A percentile compares a stretch with the other conserved stretches of the same genome.
phyloP scores from a whole-genome alignment of 2,797 vertebrate genomes.

The Nasua narica region DNA sequence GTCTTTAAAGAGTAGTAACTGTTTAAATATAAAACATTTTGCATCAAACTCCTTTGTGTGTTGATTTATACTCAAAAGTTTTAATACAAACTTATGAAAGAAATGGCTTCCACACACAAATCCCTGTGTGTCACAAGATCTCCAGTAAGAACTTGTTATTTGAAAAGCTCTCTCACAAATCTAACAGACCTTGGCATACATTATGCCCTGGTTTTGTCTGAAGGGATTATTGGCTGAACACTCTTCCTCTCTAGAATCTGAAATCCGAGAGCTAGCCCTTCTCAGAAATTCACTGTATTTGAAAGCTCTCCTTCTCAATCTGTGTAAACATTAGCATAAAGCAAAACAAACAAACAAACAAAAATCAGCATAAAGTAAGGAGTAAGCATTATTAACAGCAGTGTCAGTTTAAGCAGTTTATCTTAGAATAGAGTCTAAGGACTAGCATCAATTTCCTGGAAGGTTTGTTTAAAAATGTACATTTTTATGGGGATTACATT shows the following conservation, averaged over 20 bases:
- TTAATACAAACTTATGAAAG: not conserved
- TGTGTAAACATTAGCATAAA: too few species aligned
- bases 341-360: too few species aligned
- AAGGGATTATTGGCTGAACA: not conserved
- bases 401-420: not conserved
- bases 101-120: not conserved
- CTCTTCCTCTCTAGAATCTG: not conserved
- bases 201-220: not conserved
- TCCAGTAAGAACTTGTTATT: not conserved
- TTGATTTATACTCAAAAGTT: not conserved
- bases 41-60: not conserved
- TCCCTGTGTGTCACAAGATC: not conserved
- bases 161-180: not conserved
- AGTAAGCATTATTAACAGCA: not conserved
- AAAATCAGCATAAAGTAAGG: not conserved
- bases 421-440: rapidly evolving
- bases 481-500: not conserved
- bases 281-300: not conserved
- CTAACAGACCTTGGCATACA: not conserved
- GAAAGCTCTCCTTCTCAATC: not conserved
- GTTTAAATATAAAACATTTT: not conserved
- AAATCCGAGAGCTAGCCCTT: not conserved
- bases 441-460: not conserved
- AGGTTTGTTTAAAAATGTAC: not conserved
- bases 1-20: not conserved